phyloP scores from a whole-genome alignment of 2,888 invertebrate species.

The Agrypnus murinus region DNA sequence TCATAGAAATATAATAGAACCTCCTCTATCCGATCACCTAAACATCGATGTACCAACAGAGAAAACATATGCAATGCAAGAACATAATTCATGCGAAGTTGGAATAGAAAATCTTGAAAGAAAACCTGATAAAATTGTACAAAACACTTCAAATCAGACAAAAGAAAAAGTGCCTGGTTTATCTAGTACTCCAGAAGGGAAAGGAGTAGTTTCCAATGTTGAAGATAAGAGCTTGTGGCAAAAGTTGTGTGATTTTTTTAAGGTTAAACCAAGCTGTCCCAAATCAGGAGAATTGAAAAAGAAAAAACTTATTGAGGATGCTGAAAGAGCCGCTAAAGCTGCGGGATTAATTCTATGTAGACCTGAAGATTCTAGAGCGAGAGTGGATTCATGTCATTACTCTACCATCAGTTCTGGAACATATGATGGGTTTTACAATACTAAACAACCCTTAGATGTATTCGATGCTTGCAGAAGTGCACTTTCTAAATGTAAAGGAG shows the following conservation, averaged over 20 bases:
- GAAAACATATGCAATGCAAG: constrained; percentile 56
- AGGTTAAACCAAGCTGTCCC: constrained; percentile 65
- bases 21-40: constrained; percentile 55
- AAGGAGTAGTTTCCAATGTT: too few relatives aligned
- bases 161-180: not conserved
- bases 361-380: too few relatives aligned
- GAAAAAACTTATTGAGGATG: constrained; percentile 59
- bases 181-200: too few relatives aligned
- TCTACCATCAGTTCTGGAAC: too few relatives aligned
- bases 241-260: constrained; percentile 64
- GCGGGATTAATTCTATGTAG: constrained; percentile 61
- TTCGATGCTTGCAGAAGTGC: too few relatives aligned
- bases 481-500: too few relatives aligned
- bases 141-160: too few relatives aligned
- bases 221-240: constrained; percentile 57
- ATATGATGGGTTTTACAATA: too few relatives aligned
- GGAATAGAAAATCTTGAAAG: constrained; percentile 49
- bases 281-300: constrained; percentile 63
- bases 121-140: constrained; percentile 57
- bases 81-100: too few relatives aligned
- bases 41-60: constrained; percentile 57
- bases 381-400: too few relatives aligned
- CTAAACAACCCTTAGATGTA: too few relatives aligned
- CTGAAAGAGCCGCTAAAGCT: constrained; percentile 63
- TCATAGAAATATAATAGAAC: constrained; percentile 47